These are phyloP conservation scores for Pseudomyrmex gracilis DNA, from an alignment of 1,140 invertebrate species.

Conservation along the genomic window DNA sequence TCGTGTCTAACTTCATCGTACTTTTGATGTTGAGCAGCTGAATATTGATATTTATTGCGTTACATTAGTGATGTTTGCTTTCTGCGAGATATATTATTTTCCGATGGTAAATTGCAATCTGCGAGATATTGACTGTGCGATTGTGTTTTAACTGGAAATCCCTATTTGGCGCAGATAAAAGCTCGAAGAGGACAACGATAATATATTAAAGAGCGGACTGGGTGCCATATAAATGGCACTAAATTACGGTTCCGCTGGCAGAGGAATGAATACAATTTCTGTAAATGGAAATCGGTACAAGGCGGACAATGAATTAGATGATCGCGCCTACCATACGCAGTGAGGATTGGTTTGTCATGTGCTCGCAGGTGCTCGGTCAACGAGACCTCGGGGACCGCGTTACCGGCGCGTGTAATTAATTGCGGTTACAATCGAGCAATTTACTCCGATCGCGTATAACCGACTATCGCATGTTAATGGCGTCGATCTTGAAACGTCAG, in stretches of 20 bases:
- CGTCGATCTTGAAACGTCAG: constrained; percentile 43
- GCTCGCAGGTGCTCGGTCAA: constrained; percentile 64
- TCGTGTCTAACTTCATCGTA: constrained; percentile 17
- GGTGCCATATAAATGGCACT: constrained; percentile 1
- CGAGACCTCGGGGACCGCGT: constrained; percentile 44
- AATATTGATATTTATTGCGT: no score
- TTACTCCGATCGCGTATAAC: constrained; percentile 58
- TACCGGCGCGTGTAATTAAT: constrained; percentile 64
- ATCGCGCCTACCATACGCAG: constrained; percentile 49
- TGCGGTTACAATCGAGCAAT: constrained; percentile 66
- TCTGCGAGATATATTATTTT: no score
- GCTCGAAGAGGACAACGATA: constrained; percentile 26
- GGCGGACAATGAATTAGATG: constrained; percentile 55
- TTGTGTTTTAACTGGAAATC: no score
- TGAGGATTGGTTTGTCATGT: constrained; percentile 59
- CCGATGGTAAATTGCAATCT: no score
- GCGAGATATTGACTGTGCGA: no score
- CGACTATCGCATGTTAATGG: constrained; percentile 29
- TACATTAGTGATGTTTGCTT: no score
- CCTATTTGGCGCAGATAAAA: neutral
- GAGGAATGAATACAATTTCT: constrained; percentile 60
- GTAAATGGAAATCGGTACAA: constrained; percentile 75
- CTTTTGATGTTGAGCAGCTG: neutral
- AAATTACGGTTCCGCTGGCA: constrained; percentile 32
- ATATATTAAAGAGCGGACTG: constrained; percentile 23